A percentile compares a stretch with the other conserved stretches of the same genome.
These are phyloP conservation scores for Holothuria leucospilota DNA, from an alignment of 53 echinoderm and acorn worm genomes.

Conservation along the genomic window DNA sequence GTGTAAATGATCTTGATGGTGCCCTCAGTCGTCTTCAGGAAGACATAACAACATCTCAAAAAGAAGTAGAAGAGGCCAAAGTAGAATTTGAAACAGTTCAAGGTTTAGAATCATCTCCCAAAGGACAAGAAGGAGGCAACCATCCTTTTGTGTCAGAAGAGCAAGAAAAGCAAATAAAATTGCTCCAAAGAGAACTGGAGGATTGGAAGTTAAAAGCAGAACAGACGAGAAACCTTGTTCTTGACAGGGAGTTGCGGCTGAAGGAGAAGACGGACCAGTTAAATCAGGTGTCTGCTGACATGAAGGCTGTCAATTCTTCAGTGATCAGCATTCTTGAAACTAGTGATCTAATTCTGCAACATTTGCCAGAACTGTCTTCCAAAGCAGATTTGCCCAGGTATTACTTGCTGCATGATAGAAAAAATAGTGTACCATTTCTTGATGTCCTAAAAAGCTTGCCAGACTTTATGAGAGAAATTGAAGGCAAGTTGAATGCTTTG, in stretches of 20 bases:
- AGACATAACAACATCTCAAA: constrained; percentile 8
- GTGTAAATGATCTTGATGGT: neutral
- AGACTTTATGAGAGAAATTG: constrained; percentile 9
- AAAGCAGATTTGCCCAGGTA: constrained; percentile 24
- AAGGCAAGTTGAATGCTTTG: constrained; percentile 10
- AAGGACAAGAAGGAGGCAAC: neutral
- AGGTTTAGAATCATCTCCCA: neutral
- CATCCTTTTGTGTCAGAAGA: neutral
- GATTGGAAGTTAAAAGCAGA: constrained; percentile 40
- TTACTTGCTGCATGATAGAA: neutral
- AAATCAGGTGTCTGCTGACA: neutral
- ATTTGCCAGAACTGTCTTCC: constrained; percentile 17
- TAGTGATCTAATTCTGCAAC: neutral
- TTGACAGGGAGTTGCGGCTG: constrained; percentile 34
- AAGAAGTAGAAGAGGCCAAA: constrained; percentile 27
- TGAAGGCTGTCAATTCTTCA: constrained; percentile 66
- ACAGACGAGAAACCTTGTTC: constrained; percentile 20
- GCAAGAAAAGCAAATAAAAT: neutral
- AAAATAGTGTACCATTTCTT: neutral
- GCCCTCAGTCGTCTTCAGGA: constrained; percentile 23
- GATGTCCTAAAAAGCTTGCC: constrained; percentile 20
- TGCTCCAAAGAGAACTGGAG: neutral
- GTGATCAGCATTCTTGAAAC: constrained; percentile 68
- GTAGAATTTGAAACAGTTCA: constrained; percentile 10
- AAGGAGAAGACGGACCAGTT: constrained; percentile 23